These are phyloP conservation scores for Bibio marci DNA, from an alignment of 2,888 invertebrate genomes.

Conservation along the genomic window DNA sequence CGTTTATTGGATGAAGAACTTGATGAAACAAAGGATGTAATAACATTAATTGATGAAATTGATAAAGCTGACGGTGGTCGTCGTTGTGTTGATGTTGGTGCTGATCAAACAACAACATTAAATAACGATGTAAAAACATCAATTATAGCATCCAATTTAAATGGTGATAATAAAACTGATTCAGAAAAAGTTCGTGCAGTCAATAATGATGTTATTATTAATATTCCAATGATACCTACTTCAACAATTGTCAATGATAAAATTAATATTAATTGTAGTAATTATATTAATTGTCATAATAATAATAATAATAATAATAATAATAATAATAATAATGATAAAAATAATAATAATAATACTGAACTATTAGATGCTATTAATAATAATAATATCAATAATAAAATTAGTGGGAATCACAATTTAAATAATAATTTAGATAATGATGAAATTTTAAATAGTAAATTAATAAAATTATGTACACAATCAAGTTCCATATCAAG, in stretches of 20 bases:
- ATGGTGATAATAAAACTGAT: slow-evolving; percentile 7
- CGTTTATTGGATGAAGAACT: slow-evolving; percentile 27
- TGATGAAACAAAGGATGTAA: slow-evolving; percentile 27
- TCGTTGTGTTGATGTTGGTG: background rate
- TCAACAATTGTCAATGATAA: background rate
- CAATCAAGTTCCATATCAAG: slow-evolving; percentile 21
- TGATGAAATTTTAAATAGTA: slow-evolving; percentile 9
- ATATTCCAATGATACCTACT: background rate
- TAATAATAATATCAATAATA: background rate
- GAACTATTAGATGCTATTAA: background rate
- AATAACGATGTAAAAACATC: no score
- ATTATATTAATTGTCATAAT: background rate
- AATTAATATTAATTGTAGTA: background rate
- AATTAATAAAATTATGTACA: slow-evolving; percentile 13
- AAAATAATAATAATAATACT: no score
- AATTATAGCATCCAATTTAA: slow-evolving; percentile 5
- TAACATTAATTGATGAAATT: slow-evolving; percentile 19
- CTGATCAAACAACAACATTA: background rate
- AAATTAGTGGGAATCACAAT: background rate
- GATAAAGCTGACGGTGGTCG: background rate
- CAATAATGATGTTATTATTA: background rate
- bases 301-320: background rate
- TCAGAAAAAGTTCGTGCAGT: slow-evolving; percentile 6
- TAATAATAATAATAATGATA: no score
- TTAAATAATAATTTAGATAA: slow-evolving; percentile 4